Base-by-base conservation (phyloP, 1,140 invertebrate genomes). In the Pseudobourletiella spinata region DNA sequence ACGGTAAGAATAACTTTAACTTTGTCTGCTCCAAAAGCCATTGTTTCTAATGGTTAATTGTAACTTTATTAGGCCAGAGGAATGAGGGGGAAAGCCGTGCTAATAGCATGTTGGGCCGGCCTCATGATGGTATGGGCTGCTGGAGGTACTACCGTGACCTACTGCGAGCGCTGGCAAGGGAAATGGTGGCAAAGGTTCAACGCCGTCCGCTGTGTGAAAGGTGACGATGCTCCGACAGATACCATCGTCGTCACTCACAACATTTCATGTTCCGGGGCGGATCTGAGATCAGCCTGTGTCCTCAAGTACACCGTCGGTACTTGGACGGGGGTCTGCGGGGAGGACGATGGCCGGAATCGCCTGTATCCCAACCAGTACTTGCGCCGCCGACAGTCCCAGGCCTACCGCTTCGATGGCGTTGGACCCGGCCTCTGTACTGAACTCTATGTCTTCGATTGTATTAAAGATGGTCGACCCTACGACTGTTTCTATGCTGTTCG, bases 401-500 rank as follows among this genome's bases (percentile, higher is more conserved):
- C 6, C 11, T 48, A 48, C 22, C 6, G 8, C 18, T 48, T 15
- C 22, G 46, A 22, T 20, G 6, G 6, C 11, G 22, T 22, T 48
- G 6, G 6, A 48, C 6, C 46, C 22, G 20, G 20, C 46, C 14
- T 20, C 22, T 48, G 46, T 22, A 6, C 8, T 15, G 46, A 48
- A 48, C 22, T 48, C 22, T 48, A 48, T 22, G 46, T 48, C 46
- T 48, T 48, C 18, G 46, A 48, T 8, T 48, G 46, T 22, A 48
- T 22, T 22, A 48, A 48, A 22, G 46, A 48, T 20, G 46, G 46
- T 11, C 14, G 46, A 22, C 46, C 46, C 8, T 48, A 48, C 46
- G 46, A 48, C 46, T 48, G 46, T 48, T 48, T 15, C 22, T 48
- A 48, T 22, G 46, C 46, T n/a, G 46, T 48, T 8, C 6, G 46